Conservation (phyloP, 2,797 vertebrate genomes). For the Prionace glauca region DNA sequence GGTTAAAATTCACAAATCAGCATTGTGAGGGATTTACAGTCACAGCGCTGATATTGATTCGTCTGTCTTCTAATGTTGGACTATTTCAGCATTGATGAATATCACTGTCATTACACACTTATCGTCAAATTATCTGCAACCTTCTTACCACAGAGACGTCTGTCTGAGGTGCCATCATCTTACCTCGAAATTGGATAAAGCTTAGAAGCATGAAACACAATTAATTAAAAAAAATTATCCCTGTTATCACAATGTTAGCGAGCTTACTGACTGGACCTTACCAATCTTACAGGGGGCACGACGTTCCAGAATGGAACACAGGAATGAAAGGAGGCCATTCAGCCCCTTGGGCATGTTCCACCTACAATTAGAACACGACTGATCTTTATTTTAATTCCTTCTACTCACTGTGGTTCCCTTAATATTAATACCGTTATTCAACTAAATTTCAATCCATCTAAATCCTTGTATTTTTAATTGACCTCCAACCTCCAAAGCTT, state of each 20-base stretch:
- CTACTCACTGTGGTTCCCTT: not conserved
- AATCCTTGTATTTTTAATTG: not conserved
- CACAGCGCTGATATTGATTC: not conserved
- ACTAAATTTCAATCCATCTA: not conserved
- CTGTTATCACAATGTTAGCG: not conserved
- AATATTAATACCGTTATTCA: not conserved
- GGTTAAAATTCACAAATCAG: conserved; percentile 1
- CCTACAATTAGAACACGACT: not conserved
- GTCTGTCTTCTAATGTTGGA: not conserved
- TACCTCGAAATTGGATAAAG: not conserved
- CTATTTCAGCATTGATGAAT: not conserved
- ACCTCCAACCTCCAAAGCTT: too few relatives aligned
- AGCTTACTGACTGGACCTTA: not conserved
- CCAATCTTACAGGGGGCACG: not conserved
- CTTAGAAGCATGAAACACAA: not conserved
- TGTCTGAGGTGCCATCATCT: not conserved
- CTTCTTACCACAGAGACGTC: not conserved
- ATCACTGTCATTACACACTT: not conserved
- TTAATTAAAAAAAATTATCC: not conserved
- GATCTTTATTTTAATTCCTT: not conserved
- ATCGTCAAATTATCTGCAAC: not conserved
- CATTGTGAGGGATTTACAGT: not conserved
- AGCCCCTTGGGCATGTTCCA: not conserved
- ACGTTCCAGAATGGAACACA: not conserved
- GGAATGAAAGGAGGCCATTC: not conserved